Conservation (phyloP, 2,888 invertebrate genomes). For the Cryptosula pallasiana region DNA sequence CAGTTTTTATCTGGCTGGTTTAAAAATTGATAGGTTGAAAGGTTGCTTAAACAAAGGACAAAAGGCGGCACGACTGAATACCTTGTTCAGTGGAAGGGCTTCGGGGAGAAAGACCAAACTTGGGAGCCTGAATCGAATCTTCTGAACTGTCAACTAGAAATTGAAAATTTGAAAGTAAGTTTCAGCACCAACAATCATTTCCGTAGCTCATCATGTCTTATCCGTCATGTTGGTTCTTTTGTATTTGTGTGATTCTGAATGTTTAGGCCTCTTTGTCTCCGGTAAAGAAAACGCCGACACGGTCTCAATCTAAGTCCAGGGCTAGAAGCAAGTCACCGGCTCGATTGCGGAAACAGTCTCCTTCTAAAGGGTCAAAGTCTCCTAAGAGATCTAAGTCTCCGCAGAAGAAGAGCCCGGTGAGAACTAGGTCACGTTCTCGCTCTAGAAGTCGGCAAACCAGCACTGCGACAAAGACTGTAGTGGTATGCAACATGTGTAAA, state of each 20-base stretch:
- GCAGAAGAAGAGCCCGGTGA: neutral
- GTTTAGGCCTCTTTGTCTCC: too few relatives aligned
- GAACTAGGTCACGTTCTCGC: neutral
- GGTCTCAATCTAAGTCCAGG: neutral
- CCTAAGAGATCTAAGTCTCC: too few relatives aligned
- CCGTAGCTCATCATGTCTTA: too few relatives aligned
- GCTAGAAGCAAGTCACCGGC: conserved; percentile 15
- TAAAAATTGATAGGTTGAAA: conserved; percentile 6
- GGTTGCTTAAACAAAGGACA: neutral
- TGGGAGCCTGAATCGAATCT: conserved; percentile 10
- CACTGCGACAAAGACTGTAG: neutral
- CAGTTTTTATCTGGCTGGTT: too few relatives aligned
- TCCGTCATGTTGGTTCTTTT: too few relatives aligned
- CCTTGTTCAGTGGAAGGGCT: conserved; percentile 14
- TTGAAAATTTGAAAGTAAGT: too few relatives aligned
- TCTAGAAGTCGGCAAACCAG: neutral
- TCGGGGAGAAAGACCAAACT: neutral
- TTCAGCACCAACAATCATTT: too few relatives aligned
- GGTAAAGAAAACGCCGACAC: neutral
- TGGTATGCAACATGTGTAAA: too few relatives aligned
- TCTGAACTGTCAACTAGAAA: neutral
- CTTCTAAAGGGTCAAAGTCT: too few relatives aligned
- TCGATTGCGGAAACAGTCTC: neutral
- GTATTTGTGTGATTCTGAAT: too few relatives aligned
- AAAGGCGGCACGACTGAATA: conserved; percentile 8